Conservation (phyloP, 2,113 vertebrate species). For the Pollimyrus isidori region DNA sequence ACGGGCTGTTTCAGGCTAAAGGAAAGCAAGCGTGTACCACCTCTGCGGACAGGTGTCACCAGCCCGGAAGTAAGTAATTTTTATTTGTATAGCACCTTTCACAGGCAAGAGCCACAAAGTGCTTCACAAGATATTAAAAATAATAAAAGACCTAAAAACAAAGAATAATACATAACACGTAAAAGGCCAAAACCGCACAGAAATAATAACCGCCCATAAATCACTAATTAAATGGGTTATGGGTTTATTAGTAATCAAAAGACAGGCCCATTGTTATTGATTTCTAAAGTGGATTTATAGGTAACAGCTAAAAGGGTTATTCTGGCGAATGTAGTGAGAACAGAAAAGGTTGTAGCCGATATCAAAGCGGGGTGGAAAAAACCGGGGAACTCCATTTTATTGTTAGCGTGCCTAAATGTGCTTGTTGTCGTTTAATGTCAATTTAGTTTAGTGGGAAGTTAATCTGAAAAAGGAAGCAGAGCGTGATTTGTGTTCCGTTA, state of each 20-base stretch:
- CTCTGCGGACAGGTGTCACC: background rate
- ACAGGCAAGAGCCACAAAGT: no score
- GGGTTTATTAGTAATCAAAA: background rate
- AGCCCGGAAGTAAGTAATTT: no score
- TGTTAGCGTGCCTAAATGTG: background rate
- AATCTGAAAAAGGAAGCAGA: background rate
- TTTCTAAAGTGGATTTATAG: background rate
- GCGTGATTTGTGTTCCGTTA: background rate
- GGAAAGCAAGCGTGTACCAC: background rate
- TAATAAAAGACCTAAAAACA: no score
- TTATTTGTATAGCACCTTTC: no score
- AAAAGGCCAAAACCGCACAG: no score
- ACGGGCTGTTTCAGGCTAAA: background rate
- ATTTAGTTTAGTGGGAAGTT: background rate
- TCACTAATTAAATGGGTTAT: no score
- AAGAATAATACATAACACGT: no score
- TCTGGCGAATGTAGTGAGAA: background rate
- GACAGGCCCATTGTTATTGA: background rate
- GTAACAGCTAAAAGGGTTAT: background rate
- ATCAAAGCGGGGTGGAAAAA: background rate
- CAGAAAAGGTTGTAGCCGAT: background rate
- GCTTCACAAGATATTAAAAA: no score
- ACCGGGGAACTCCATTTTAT: background rate
- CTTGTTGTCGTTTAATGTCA: background rate
- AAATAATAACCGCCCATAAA: no score